Base-by-base conservation (phyloP, 2,113 vertebrate genomes). In the Halcyon malimbica region DNA sequence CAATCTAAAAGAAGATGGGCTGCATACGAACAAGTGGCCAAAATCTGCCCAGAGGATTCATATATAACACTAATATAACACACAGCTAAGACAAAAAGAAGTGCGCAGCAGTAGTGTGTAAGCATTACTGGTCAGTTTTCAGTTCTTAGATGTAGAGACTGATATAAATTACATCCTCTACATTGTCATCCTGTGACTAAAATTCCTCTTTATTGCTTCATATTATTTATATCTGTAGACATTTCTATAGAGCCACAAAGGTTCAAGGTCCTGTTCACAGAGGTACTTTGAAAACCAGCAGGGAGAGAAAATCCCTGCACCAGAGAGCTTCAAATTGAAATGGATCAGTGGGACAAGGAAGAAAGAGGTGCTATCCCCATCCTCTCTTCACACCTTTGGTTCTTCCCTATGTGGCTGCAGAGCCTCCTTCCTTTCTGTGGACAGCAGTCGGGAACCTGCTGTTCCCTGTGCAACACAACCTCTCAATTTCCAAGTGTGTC, bases 11-110 rank as follows among this genome's bases (percentile, higher is more conserved):
- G 11, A 62, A 65, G 42, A 56, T 31, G 13, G n/a, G 13, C 44
- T 71, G 65, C n/a, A 16, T 11, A 33, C 31, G 14, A 91, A 68
- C 46, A 88, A 17, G 15, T 56, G 15, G 70, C 31, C 15, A 60
- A 51, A 68, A 85, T 26, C 51, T 77, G 19, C 54, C 9, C 26
- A 15, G 23, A 53, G 44, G 33, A 59, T 51, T 91, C 2, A 3
- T 21, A 13, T 4, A 1, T 79, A 24, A 9, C 18, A 24, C 26
- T 17, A 24, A n/a, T 41, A 10, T 23, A 89, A 91, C 0, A 0
- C 28, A 12, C 19, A 68, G 13, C n/a, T 83, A 90, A 90, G 44
- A 51, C 23, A 41, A 65, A 79, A 84, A 57, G 42, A 77, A 35
- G 20, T 8, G 25, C 28, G 16, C 21, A 74, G 24, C 10, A 42